These are phyloP conservation scores for Liopterus haemorrhoidalis DNA, from an alignment of 2,888 invertebrate species.

Conservation along the genomic window DNA sequence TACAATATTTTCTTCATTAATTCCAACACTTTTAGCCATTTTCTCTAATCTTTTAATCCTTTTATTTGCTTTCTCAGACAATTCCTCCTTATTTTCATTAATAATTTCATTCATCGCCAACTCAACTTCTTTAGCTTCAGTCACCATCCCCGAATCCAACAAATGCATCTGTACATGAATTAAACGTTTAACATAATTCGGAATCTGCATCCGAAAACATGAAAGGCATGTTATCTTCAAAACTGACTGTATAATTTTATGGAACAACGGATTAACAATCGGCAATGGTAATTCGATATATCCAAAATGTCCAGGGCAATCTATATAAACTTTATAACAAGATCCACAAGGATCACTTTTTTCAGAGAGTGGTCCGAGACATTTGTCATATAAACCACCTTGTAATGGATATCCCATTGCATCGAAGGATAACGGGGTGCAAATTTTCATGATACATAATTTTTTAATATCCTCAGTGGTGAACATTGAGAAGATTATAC, in stretches of 20 bases:
- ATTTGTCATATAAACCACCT: slow-evolving; percentile 84
- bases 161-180: slow-evolving; percentile 64
- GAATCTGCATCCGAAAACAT: slow-evolving; percentile 65
- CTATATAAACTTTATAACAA: slow-evolving; percentile 60
- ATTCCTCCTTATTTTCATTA: slow-evolving; percentile 31
- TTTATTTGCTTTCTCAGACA: slow-evolving; percentile 33
- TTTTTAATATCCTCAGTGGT: slow-evolving; percentile 69
- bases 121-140: slow-evolving; percentile 62
- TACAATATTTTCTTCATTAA: slow-evolving; percentile 26
- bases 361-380: slow-evolving; percentile 55
- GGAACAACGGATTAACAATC: slow-evolving; percentile 86
- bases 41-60: slow-evolving; percentile 38
- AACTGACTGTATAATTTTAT: slow-evolving; percentile 63
- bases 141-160: slow-evolving; percentile 66
- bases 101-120: slow-evolving; percentile 33
- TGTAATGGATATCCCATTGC: slow-evolving; percentile 71
- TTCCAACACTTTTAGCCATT: slow-evolving; percentile 26
- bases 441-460: slow-evolving; percentile 75
- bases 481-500: slow-evolving; percentile 63
- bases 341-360: slow-evolving; percentile 70
- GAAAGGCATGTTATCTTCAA: slow-evolving; percentile 64
- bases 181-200: slow-evolving; percentile 52
- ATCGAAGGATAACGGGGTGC: slow-evolving; percentile 74
- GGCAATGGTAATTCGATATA: slow-evolving; percentile 86
- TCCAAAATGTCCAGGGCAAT: slow-evolving; percentile 91